phyloP scores from a whole-genome alignment of 1,140 invertebrate genomes.

The Pachypeltis micranthus region DNA sequence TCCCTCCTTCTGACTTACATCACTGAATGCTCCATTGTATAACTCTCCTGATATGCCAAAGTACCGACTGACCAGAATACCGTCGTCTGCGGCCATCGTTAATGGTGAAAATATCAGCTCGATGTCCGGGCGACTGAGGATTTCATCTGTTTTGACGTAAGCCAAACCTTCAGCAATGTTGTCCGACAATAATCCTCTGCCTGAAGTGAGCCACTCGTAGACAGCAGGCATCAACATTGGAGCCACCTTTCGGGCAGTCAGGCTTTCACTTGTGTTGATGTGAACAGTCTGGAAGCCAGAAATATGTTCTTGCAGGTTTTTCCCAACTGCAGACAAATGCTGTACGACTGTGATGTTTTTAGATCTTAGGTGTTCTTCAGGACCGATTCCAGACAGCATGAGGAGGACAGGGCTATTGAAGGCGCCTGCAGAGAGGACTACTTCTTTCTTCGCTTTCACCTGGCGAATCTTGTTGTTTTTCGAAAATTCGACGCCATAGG shows the following conservation, averaged over 20 bases:
- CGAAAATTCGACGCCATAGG: constrained; percentile 44
- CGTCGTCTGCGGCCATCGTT: constrained; percentile 34
- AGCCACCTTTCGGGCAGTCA: constrained; percentile 27
- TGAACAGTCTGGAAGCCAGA: constrained; percentile 41
- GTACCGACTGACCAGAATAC: constrained; percentile 21
- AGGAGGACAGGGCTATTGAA: not conserved
- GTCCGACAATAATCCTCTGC: constrained; percentile 30
- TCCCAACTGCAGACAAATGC: constrained; percentile 66
- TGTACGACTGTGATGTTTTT: constrained; percentile 57
- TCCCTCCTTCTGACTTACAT: constrained; percentile 30
- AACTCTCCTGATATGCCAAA: constrained; percentile 25
- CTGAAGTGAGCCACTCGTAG: constrained; percentile 13
- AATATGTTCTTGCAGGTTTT: constrained; percentile 75
- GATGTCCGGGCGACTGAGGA: constrained; percentile 47
- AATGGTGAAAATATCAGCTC: constrained; percentile 45
- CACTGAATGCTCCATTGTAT: constrained; percentile 20
- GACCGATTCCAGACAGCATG: constrained; percentile 9
- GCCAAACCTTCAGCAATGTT: constrained; percentile 41
- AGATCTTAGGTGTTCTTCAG: constrained; percentile 39
- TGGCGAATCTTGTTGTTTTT: constrained; percentile 54
- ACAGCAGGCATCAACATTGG: constrained; percentile 6
- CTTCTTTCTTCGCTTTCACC: constrained; percentile 13
- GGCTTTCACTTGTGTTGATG: constrained; percentile 47
- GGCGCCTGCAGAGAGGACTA: constrained; percentile 1
- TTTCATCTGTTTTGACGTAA: constrained; percentile 45